A percentile compares a stretch with the other conserved stretches of the same genome.
Conservation (phyloP, 2,113 vertebrate genomes). For the Rhombomys opimus region DNA sequence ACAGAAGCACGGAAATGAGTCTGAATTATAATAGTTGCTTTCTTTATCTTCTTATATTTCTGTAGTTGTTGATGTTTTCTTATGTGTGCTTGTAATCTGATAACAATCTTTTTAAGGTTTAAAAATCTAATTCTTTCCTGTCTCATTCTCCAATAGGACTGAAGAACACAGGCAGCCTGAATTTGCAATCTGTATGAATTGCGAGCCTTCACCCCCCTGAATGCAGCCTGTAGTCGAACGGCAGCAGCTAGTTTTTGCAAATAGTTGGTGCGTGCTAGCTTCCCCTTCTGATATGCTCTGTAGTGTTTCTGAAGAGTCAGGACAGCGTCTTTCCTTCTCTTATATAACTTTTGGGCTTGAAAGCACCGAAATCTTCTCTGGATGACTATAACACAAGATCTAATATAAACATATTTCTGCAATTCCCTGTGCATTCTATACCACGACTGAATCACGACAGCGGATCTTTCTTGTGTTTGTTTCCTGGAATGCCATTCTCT, state of each 20-base stretch:
- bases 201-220: slow-evolving; percentile 81
- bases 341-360: slow-evolving; percentile 73
- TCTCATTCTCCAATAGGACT: slow-evolving; percentile 85
- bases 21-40: slow-evolving; percentile 82
- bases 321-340: slow-evolving; percentile 65
- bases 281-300: slow-evolving; percentile 78
- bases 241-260: slow-evolving; percentile 79
- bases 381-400: slow-evolving; percentile 79
- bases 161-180: slow-evolving; percentile 79
- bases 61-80: slow-evolving; percentile 83
- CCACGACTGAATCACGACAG: slow-evolving; percentile 92
- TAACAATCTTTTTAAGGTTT: slow-evolving; percentile 71
- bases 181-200: slow-evolving; percentile 28
- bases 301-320: slow-evolving; percentile 84
- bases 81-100: slow-evolving; percentile 82
- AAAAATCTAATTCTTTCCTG: slow-evolving; percentile 78
- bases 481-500: slow-evolving; percentile 86
- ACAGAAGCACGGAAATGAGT: slow-evolving; percentile 67
- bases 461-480: slow-evolving; percentile 81
- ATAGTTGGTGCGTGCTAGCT: slow-evolving; percentile 69
- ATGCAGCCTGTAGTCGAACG: slow-evolving; percentile 82
- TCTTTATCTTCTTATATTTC: slow-evolving; percentile 81
- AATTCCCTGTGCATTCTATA: slow-evolving; percentile 86
- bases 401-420: slow-evolving; percentile 74
- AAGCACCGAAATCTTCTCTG: slow-evolving; percentile 85